Evolutionary conservation across 2,888 invertebrate species (phyloP).

Genomic region (Steromphala cineraria): DNA sequence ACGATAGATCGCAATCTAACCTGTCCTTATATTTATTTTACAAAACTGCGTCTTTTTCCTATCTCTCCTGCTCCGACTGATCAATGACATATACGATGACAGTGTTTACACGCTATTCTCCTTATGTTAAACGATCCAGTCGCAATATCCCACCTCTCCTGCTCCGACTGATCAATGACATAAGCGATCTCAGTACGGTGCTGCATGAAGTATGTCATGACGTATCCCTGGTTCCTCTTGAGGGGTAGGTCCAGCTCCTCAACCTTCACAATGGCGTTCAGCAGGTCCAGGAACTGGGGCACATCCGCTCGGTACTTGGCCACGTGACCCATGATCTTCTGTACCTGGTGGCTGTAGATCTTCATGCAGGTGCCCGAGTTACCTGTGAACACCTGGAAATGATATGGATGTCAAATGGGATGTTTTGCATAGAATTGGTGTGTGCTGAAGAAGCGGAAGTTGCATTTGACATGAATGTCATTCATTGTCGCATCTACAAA

Average conservation of each 20-base stretch:
- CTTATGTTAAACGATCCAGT: neutral
- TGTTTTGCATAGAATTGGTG: too few relatives aligned
- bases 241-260: conserved; percentile 73
- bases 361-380: conserved; percentile 73
- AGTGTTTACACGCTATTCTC: too few relatives aligned
- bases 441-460: too few relatives aligned
- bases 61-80: conserved; percentile 48
- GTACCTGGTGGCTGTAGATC: conserved; percentile 68
- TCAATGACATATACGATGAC: too few relatives aligned
- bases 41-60: neutral
- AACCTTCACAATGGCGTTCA: conserved; percentile 72
- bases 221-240: conserved; percentile 73
- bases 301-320: conserved; percentile 62
- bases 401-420: neutral
- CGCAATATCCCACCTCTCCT: conserved; percentile 51
- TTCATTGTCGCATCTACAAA: too few relatives aligned
- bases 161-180: conserved; percentile 67
- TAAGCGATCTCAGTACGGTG: conserved; percentile 67
- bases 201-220: conserved; percentile 75
- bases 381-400: conserved; percentile 71
- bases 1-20: too few relatives aligned
- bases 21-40: too few relatives aligned
- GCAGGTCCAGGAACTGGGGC: conserved; percentile 72
- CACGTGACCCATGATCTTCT: conserved; percentile 69
- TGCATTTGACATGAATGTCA: too few relatives aligned